Evolutionary conservation across 37 sponge, comb jelly and placozoan genomes (phyloP), one percentile per base, ranked within the genome.

Genomic region (Trichoplax adhaerens): DNA sequence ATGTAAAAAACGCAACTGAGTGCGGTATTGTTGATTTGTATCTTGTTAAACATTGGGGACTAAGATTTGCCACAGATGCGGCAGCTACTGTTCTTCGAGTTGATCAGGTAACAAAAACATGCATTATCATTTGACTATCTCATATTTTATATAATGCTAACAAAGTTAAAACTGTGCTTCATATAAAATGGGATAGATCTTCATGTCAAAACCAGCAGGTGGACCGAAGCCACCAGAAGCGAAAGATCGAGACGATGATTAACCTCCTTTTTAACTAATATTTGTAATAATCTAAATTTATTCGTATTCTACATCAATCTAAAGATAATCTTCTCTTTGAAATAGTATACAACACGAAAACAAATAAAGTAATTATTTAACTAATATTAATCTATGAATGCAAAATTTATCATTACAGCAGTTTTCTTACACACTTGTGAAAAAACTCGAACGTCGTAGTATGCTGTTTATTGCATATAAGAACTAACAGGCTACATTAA

Each of bases 171-270:
- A 5, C n/a, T 66, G 72, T 5, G 64, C 10, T 7, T 56, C 46
- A 5, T 6, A 10, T 29, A 50, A 10, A 71, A 5, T 71, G 56
- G 6, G 55, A 56, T 69, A 94, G 95, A 95, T 95, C 52, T 88
- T 95, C 69, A 91, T 95, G 92, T 88, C 98, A 47, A 95, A 95
- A 61, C 78, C 79, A 55, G 88, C 98, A 48, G 98, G 98, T 48
- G 98, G 98, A 4, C 98, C 98, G 7, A 95, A 95, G 70, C 92
- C 92, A 49, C 60, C 68, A 52, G 65, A 68, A 56, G 87, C 77
- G 49, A 76, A 85, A 4, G 74, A 81, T 58, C 69, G 88, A 76
- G 91, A 90, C 51, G 91, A 95, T 55, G 95, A 94, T 57, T 81
- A 83, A 58, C n/a, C 29, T 29, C 29, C 29, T 29, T 29, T 29